Base-by-base conservation (phyloP, 2,797 vertebrate genomes). In the Propithecus perrieri region DNA sequence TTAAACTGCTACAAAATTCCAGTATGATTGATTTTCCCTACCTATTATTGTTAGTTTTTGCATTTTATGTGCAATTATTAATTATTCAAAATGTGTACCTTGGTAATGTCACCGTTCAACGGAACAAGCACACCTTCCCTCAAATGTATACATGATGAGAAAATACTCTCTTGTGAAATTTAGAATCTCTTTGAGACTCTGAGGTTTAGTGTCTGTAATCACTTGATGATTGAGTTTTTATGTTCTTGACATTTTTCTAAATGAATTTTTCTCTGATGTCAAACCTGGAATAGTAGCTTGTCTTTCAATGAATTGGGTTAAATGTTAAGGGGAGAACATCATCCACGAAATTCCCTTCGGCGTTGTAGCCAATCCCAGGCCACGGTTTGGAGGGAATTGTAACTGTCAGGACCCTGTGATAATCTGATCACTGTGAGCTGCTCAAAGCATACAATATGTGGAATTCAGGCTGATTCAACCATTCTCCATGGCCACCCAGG, bases 181-280 rank as follows among this genome's bases (percentile, higher is more conserved):
- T 50, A 96, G 63, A 78, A 69, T 94, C 83, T 95, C 67, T 85
- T 71, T 89, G 33, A 93, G 65, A 75, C 14, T 93, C 18, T 94
- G 63, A 88, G 41, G 24, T 74, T 85, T 72, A 75, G 46, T 41
- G 20, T 84, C 43, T 85, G 2, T 79, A 86, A 94, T 94, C 89
- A 74, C 55, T 93, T 85, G 83, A 53, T 92, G 67, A 97, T 57
- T 83, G 95, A 91, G 38, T 84, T 97, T 96, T 96, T 94, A 84
- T 63, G 63, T 93, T 89, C 57, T 89, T 96, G 93, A 96, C 83
- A 91, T 89, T 79, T 89, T 97, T 95, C 53, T 95, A 92, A 96
- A 91, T 88, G 48, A 89, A 80, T 95, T 92, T 78, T 92, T 85
- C 65, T 86, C 38, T 94, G 89, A 80, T 80, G 41, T 95, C 81